Conservation (phyloP, 2,888 invertebrate genomes). For the Drosophila kanekoi region DNA sequence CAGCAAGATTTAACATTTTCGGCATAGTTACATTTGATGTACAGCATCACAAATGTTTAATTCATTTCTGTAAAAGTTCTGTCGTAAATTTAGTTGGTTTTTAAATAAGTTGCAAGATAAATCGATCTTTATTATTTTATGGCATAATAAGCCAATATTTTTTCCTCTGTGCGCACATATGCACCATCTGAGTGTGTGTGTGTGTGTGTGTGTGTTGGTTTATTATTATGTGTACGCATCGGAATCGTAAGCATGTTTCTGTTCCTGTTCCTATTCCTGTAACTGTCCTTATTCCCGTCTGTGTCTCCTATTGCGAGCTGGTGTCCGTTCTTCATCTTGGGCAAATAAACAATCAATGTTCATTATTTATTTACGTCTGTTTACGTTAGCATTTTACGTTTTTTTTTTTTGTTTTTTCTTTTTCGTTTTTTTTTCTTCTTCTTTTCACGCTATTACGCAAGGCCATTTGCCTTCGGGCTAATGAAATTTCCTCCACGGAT, state of each 20-base stretch:
- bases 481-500: slow-evolving; percentile 61
- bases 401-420: slow-evolving; percentile 22
- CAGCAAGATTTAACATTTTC: no score
- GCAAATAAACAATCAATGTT: slow-evolving; percentile 81
- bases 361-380: slow-evolving; percentile 77
- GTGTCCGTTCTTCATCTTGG: slow-evolving; percentile 53
- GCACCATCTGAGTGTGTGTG: neutral
- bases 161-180: neutral
- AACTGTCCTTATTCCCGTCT: slow-evolving; percentile 9
- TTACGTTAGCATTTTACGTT: slow-evolving; percentile 71
- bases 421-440: neutral
- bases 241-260: slow-evolving; percentile 4
- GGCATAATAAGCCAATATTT: neutral
- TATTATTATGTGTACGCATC: slow-evolving; percentile 33
- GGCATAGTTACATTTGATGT: no score
- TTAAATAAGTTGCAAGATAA: neutral
- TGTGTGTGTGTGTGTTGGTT: slow-evolving; percentile 7
- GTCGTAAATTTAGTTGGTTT: neutral
- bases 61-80: no score
- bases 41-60: no score
- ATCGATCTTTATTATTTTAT: neutral
- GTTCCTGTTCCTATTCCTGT: slow-evolving; percentile 7
- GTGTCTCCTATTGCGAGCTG: slow-evolving; percentile 22
- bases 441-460: slow-evolving; percentile 60
- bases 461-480: slow-evolving; percentile 46